These are phyloP conservation scores for Heptranchias perlo DNA, from an alignment of 2,113 vertebrate genomes.

Conservation along the genomic window DNA sequence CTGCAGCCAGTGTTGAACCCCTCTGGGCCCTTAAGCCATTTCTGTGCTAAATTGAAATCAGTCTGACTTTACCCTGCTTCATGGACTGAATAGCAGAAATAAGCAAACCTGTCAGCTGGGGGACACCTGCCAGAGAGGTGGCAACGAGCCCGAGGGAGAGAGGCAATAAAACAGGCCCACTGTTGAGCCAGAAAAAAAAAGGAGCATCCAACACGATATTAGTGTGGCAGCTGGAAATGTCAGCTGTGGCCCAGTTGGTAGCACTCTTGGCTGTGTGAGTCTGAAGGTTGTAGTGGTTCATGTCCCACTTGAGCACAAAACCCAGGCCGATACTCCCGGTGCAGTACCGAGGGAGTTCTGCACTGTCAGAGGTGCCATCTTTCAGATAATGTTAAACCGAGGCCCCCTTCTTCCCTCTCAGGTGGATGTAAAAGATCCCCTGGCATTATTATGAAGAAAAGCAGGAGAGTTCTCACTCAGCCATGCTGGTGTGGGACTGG, in stretches of 20 bases:
- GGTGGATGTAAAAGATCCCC: too few species aligned
- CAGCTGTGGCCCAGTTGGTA: neutral
- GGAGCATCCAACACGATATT: neutral
- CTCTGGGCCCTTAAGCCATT: neutral
- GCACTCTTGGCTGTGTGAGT: neutral
- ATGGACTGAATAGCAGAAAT: neutral
- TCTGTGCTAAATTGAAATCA: conserved; percentile 15
- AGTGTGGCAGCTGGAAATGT: neutral
- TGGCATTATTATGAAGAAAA: too few species aligned
- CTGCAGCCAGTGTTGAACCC: neutral
- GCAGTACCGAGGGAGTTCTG: neutral
- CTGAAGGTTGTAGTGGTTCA: neutral
- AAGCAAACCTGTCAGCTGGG: neutral
- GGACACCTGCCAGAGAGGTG: neutral
- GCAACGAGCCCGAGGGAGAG: neutral
- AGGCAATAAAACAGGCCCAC: neutral
- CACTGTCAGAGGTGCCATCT: neutral
- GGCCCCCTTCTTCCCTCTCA: too few species aligned
- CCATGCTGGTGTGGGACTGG: too few species aligned
- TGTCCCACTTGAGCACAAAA: neutral
- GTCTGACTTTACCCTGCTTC: neutral
- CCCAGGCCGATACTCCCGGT: neutral
- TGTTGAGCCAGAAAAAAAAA: neutral
- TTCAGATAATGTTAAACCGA: neutral
- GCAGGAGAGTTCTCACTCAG: too few species aligned